These are phyloP conservation scores for Hemicordylus capensis DNA, from an alignment of 2,113 vertebrate species.

Conservation along the genomic window DNA sequence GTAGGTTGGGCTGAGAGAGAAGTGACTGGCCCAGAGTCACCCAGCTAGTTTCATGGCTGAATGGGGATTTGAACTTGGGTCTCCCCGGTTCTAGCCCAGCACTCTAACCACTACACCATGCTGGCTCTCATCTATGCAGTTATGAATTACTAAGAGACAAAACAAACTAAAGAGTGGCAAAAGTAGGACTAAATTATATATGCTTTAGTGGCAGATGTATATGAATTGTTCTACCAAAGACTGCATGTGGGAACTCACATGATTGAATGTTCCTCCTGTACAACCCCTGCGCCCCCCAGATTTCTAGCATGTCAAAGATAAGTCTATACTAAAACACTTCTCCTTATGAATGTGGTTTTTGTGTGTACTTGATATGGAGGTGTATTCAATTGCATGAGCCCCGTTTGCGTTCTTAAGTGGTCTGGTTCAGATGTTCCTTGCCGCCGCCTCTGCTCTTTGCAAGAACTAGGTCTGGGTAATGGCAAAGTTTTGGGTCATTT, in stretches of 20 bases:
- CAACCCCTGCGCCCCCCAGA: neutral
- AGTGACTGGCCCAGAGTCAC: no score
- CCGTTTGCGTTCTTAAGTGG: neutral
- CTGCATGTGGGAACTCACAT: neutral
- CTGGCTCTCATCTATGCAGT: no score
- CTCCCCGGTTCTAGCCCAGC: no score
- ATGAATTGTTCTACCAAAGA: neutral
- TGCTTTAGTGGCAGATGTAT: neutral
- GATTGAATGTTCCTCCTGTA: neutral
- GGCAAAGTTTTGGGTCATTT: neutral
- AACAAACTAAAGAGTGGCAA: neutral
- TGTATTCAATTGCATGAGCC: neutral
- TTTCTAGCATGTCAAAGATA: neutral
- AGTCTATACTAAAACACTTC: neutral
- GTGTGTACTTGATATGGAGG: neutral
- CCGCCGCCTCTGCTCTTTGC: no score
- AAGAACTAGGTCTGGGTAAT: rapidly evolving
- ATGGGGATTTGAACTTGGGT: no score
- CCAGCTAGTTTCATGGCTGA: no score
- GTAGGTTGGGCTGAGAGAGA: no score
- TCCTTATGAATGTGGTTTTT: neutral
- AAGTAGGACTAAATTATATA: neutral
- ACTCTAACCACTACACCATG: no score
- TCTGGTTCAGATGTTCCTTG: no score
- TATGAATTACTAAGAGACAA: neutral